Evolutionary conservation across 2,113 vertebrate species (phyloP).

Genomic region (Notiomystis cincta): DNA sequence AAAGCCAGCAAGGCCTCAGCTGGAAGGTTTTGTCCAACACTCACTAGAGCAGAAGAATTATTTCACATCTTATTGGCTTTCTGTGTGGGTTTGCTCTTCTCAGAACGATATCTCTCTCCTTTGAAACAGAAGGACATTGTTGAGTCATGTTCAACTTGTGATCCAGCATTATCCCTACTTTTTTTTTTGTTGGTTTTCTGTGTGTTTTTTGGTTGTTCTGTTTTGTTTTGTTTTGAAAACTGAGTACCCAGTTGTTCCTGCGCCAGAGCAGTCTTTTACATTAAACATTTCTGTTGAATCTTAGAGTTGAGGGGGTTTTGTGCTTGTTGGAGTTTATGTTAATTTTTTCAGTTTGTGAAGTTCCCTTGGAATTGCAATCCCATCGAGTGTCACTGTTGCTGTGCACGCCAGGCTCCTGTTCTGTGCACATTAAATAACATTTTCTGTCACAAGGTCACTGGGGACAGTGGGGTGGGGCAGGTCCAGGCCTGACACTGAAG

Average conservation of each 20-base stretch:
- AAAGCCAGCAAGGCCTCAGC: not conserved
- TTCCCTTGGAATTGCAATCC: not conserved
- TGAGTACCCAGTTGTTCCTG: not conserved
- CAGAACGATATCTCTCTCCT: not conserved
- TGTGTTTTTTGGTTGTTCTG: too few species aligned
- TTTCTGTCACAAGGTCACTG: not conserved
- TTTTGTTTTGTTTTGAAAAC: not conserved
- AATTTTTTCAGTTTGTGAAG: not conserved
- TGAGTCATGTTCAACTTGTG: not conserved
- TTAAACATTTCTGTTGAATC: not conserved
- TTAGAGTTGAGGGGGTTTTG: not conserved
- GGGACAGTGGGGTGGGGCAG: not conserved
- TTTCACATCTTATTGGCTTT: constrained; percentile 3
- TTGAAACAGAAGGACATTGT: not conserved
- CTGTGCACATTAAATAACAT: not conserved
- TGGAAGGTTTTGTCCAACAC: not conserved
- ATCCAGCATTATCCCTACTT: not conserved
- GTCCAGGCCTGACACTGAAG: not conserved
- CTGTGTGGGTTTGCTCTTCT: not conserved
- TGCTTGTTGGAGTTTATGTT: not conserved
- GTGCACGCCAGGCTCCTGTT: not conserved
- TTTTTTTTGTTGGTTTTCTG: too few species aligned
- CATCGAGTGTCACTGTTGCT: not conserved
- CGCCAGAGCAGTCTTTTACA: not conserved
- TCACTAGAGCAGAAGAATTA: constrained; percentile 12